These are phyloP conservation scores for Hylomyscus alleni DNA, from an alignment of 2,797 vertebrate species.

Conservation along the genomic window DNA sequence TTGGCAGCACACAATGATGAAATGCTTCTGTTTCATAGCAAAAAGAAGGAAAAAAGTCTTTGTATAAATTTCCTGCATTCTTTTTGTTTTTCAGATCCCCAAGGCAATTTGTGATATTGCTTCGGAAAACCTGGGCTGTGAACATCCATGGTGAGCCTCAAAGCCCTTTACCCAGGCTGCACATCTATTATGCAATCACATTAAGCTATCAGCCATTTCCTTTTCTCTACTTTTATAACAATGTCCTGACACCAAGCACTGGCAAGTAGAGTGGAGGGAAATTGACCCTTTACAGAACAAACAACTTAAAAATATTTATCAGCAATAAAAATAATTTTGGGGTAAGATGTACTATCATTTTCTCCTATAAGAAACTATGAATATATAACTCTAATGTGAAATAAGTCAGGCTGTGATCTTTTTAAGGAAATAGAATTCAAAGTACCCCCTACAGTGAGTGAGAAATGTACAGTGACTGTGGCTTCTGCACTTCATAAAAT, in stretches of 20 bases:
- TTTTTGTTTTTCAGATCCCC: background rate
- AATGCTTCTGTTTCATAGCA: conserved; percentile 70
- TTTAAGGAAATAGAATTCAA: conserved; percentile 48
- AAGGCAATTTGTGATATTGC: conserved; percentile 66
- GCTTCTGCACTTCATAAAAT: conserved; percentile 50
- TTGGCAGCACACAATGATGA: conserved; percentile 77
- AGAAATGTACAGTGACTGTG: conserved; percentile 1
- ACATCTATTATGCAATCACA: conserved; percentile 45
- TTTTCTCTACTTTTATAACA: conserved; percentile 64
- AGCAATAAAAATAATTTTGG: conserved; percentile 54
- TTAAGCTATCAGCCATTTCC: conserved; percentile 43
- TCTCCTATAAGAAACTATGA: conserved; percentile 33
- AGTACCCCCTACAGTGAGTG: conserved; percentile 33
- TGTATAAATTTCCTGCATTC: conserved; percentile 62
- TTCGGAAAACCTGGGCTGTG: conserved; percentile 42
- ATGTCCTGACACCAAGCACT: conserved; percentile 34
- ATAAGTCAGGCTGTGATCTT: background rate
- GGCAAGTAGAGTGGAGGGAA: background rate
- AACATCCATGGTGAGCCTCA: conserved; percentile 55
- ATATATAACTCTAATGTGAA: conserved; percentile 28
- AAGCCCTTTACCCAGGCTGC: conserved; percentile 21
- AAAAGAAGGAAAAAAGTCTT: conserved; percentile 15
- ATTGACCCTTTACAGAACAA: conserved; percentile 56
- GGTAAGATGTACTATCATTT: background rate
- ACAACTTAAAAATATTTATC: background rate